Evolutionary conservation across 2,888 invertebrate genomes (phyloP), one percentile per base, ranked within the genome.

Genomic region (Euplexia lucipara): DNA sequence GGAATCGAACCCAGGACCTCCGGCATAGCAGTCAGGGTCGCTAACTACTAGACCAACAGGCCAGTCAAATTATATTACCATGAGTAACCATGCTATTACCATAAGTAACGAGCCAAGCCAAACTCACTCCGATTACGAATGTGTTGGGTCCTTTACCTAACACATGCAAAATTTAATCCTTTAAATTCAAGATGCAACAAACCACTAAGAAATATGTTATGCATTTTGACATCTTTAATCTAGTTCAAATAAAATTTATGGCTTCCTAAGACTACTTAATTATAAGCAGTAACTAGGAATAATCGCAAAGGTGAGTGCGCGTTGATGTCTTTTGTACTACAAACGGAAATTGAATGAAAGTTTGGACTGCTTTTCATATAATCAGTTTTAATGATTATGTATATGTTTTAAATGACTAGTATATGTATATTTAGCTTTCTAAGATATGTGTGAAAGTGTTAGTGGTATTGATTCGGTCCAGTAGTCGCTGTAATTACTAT

Each of bases 271-370:
- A 4, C 4, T 53, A 30, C 41, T 30, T 34, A 35, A 42, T 54
- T n/a, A n/a, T n/a, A n/a, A n/a, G n/a, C n/a, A n/a, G n/a, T n/a
- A n/a, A n/a, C n/a, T n/a, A n/a, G n/a, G n/a, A n/a, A n/a, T n/a
- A n/a, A n/a, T n/a, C n/a, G n/a, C 32, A 26, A 9, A 35, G 20
- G 6, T 48, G 16, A 22, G 47, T 56, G 74, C 81, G 80, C 86
- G 85, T 86, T 85, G 72, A 85, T 83, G 82, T 86, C 83, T 86
- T 75, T 70, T 79, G 67, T 76, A 81, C 42, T 52, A 52, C 44
- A 39, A 68, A 68, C 65, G 39, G 64, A 56, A 51, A 75, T 68
- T 51, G 22, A 18, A 49, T 26, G 35, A 53, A 41, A 67, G 69
- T 75, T 70, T 3, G 8, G 8, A 34, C 2, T 16, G 14, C 18